Base-by-base conservation (phyloP, 1,140 invertebrate species). In the Calosoma granatense region DNA sequence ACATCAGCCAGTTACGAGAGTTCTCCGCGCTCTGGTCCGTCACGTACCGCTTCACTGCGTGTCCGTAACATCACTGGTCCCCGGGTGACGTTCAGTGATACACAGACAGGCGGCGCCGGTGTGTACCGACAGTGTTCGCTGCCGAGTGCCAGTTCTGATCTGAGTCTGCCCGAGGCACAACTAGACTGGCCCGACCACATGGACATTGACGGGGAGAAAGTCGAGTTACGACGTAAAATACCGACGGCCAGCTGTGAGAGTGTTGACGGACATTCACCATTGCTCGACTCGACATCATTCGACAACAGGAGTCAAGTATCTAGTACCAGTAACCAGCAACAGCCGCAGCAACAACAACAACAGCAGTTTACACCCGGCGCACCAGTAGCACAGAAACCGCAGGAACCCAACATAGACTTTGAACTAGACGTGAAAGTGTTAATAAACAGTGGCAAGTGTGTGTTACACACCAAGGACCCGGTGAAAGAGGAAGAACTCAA, bases 401-500 rank as follows among this genome's bases (percentile, higher is more conserved):
- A 87, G 59, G 94, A 97, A 67, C 94, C 94, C 0, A 96, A 90
- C 65, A 92, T 98, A 59, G 94, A 98, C 71, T 91, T 98, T 70
- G 93, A 97, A 70, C 75, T 98, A 59, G 94, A 97, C 73, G 88
- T 98, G 0, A 96, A 96, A 75, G 92, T 98, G 22, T 83, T 95
- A 57, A 95, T 98, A 54, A 96, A 96, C 68, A 94, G 92, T 64
- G 95, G 94, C 1, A 95, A 97, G 74, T 98, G 94, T 75, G 92
- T 96, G 21, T 76, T 98, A 1, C 94, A 97, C 73, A 96, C 94
- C 0, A 96, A 94, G 72, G 90, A 94, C 68, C 72, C 76, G 19
- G 72, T 74, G 0, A 81, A 77, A 58, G 88, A 92, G 39, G 89
- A 92, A 53, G 83, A 87, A 62, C 69, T 80, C 6, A 81, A 77